These are phyloP conservation scores for Crematogaster levior DNA, from an alignment of 2,888 invertebrate species.

Conservation along the genomic window DNA sequence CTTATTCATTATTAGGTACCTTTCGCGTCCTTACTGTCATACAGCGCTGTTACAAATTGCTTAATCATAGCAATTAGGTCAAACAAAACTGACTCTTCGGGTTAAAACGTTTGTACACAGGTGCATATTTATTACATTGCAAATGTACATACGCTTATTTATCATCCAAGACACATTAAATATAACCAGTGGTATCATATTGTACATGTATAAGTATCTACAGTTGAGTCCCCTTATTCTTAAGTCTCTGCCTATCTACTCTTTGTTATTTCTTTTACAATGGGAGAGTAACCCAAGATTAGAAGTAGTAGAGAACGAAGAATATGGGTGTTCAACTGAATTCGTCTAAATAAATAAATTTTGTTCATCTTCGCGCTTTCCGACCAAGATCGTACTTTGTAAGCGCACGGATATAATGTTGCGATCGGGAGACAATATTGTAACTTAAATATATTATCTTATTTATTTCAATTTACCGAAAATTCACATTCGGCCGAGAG, in stretches of 20 bases:
- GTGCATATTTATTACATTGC: slow-evolving; percentile 69
- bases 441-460: slow-evolving; percentile 2
- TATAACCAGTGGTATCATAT: slow-evolving; percentile 67
- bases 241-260: background rate
- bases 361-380: slow-evolving; percentile 6
- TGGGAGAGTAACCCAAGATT: background rate
- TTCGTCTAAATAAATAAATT: slow-evolving; percentile 73
- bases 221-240: slow-evolving; percentile 49
- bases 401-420: background rate
- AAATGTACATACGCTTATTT: slow-evolving; percentile 75
- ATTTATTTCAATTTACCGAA: slow-evolving; percentile 8
- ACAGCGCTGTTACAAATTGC: background rate
- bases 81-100: slow-evolving; percentile 29
- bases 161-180: slow-evolving; percentile 77
- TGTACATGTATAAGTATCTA: slow-evolving; percentile 68
- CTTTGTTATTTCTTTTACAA: background rate
- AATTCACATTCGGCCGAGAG: background rate
- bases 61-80: slow-evolving; percentile 23
- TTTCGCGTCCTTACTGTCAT: background rate
- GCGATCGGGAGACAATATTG: background rate
- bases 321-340: slow-evolving; percentile 1
- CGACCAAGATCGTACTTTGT: background rate
- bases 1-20: slow-evolving; percentile 10
- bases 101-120: slow-evolving; percentile 50
- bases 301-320: background rate